These are phyloP conservation scores for Drosophila lini DNA, from an alignment of 1,140 invertebrate species.

Conservation along the genomic window DNA sequence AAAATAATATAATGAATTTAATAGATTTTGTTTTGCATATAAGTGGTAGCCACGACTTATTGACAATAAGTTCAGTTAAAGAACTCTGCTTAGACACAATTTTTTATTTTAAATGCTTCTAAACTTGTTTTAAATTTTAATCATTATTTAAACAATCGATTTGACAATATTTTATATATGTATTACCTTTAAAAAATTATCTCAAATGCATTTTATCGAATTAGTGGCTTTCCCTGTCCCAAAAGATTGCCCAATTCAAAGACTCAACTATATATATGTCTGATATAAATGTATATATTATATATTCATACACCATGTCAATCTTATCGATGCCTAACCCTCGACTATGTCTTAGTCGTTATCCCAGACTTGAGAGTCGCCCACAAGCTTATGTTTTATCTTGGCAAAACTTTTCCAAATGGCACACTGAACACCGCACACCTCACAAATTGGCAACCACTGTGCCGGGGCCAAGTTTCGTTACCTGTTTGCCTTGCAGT, in stretches of 20 bases:
- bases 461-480: conserved; percentile 48
- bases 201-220: background rate
- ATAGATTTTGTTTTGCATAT: background rate
- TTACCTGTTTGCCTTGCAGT: conserved; percentile 84
- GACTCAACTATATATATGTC: background rate
- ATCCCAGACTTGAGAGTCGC: conserved; percentile 25
- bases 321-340: conserved; percentile 15
- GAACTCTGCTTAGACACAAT: background rate
- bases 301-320: background rate
- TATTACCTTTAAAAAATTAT: too few species aligned
- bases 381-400: conserved; percentile 29
- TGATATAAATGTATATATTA: too few species aligned
- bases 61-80: background rate
- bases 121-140: background rate
- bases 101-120: too few species aligned
- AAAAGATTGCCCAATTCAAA: background rate
- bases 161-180: too few species aligned
- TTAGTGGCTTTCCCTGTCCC: background rate
- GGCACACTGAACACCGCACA: conserved; percentile 1
- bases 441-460: conserved; percentile 43
- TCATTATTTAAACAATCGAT: background rate
- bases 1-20: background rate
- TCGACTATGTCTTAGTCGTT: background rate
- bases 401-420: conserved; percentile 18
- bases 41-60: background rate